Percentiles rank a stretch among this genome's conserved stretches.
These are phyloP conservation scores for Rhegmatorhina hoffmannsi DNA, from an alignment of 2,113 vertebrate genomes.

Conservation along the genomic window DNA sequence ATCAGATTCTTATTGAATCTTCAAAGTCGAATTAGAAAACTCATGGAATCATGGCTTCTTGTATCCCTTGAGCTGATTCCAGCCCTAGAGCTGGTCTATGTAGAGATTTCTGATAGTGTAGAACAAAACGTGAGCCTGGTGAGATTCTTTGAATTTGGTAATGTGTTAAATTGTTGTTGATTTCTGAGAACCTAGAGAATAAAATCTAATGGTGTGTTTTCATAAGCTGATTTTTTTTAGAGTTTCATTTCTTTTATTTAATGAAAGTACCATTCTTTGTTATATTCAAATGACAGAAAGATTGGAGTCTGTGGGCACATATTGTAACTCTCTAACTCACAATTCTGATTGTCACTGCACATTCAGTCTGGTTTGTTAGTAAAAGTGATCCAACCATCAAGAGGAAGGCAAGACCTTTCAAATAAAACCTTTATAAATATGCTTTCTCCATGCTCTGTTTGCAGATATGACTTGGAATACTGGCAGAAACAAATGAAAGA, in stretches of 20 bases:
- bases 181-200: background rate
- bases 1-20: background rate
- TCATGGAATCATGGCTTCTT: background rate
- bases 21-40: background rate
- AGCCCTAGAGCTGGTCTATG: background rate
- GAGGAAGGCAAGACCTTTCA: background rate
- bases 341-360: background rate
- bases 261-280: background rate
- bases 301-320: fast-evolving
- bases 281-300: background rate
- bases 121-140: background rate
- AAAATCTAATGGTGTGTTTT: background rate
- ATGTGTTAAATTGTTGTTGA: background rate
- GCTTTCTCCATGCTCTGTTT: background rate
- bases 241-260: background rate
- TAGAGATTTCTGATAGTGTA: background rate
- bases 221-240: background rate
- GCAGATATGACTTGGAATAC: background rate
- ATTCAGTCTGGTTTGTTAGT: background rate
- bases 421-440: background rate
- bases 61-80: background rate
- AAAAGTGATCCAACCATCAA: background rate
- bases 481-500: background rate
- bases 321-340: background rate
- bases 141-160: background rate